Conservation (phyloP, 2,888 invertebrate genomes). For the Leptopilina syphax region DNA sequence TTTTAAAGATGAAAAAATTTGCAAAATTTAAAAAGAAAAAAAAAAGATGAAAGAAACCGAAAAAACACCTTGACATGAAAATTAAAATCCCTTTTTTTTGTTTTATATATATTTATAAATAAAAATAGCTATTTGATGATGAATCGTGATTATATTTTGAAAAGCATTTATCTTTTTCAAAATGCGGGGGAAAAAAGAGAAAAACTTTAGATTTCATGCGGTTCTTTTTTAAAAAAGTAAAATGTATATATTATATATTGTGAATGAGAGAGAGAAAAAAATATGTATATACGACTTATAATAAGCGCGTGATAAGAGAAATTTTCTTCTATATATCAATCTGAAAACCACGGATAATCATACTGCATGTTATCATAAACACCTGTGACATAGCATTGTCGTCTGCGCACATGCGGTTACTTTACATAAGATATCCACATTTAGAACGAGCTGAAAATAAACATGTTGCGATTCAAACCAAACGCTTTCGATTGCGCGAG, state of each 20-base stretch:
- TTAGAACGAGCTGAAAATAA: slow-evolving; percentile 62
- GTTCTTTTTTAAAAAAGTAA: neutral
- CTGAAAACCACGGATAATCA: slow-evolving; percentile 40
- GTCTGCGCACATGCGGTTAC: slow-evolving; percentile 60
- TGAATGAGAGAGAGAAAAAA: too few species aligned
- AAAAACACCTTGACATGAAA: slow-evolving; percentile 20
- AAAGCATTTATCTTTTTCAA: too few species aligned
- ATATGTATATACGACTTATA: neutral
- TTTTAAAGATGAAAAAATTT: too few species aligned
- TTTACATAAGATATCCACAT: slow-evolving; percentile 64
- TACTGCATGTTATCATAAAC: slow-evolving; percentile 49
- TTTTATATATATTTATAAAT: neutral
- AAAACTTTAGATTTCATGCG: too few species aligned
- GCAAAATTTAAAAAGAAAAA: too few species aligned
- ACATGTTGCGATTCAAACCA: slow-evolving; percentile 58
- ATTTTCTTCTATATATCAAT: slow-evolving; percentile 26
- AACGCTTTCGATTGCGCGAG: slow-evolving; percentile 55
- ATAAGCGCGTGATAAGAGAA: slow-evolving; percentile 5
- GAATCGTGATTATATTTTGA: too few species aligned
- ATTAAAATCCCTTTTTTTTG: neutral
- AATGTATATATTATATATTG: too few species aligned
- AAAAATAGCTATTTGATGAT: too few species aligned
- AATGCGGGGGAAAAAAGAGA: too few species aligned
- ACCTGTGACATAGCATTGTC: slow-evolving; percentile 57
- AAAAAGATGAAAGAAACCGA: neutral